Percentiles rank a stretch among this genome's conserved stretches.
phyloP scores from a whole-genome alignment of 2,888 invertebrate species.

The Agrotis ipsilon region DNA sequence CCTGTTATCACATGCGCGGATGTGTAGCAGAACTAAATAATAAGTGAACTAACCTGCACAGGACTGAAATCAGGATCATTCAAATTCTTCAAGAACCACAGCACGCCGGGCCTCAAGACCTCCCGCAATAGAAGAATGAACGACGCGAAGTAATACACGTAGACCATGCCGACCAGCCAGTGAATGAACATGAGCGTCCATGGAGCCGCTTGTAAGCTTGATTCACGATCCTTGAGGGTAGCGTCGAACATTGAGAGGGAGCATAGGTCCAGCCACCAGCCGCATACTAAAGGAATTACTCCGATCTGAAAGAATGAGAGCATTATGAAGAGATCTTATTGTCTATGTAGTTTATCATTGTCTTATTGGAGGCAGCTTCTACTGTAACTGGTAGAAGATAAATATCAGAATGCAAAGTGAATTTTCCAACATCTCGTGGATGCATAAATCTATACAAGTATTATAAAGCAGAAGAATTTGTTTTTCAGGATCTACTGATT shows the following conservation, averaged over 20 bases:
- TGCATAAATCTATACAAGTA: no score
- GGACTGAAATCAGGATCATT: constrained; percentile 99
- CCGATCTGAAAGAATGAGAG: constrained; percentile 92
- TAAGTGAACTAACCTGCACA: constrained; percentile 93
- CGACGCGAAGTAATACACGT: constrained; percentile 99
- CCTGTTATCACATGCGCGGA: no score
- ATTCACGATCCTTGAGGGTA: constrained; percentile 96
- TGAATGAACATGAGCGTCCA: constrained; percentile 99
- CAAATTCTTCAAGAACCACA: constrained; percentile 99
- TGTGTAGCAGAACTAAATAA: no score
- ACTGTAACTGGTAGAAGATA: no score
- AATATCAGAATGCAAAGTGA: no score
- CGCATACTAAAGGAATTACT: constrained; percentile 98
- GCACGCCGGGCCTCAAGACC: constrained; percentile 98
- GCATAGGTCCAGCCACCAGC: constrained; percentile 99
- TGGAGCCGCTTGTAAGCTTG: constrained; percentile 97
- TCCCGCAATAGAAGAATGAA: constrained; percentile 98
- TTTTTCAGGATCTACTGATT: no score
- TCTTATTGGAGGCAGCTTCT: not conserved
- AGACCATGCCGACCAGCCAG: constrained; percentile 99
- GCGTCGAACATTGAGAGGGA: constrained; percentile 98
- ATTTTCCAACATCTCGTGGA: no score
- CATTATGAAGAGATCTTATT: not conserved
- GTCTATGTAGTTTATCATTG: not conserved
- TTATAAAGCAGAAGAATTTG: no score